A percentile compares a stretch with the other conserved stretches of the same genome.
Evolutionary conservation across 2,888 invertebrate species (phyloP).

Genomic region (Drosophila bunnanda): DNA sequence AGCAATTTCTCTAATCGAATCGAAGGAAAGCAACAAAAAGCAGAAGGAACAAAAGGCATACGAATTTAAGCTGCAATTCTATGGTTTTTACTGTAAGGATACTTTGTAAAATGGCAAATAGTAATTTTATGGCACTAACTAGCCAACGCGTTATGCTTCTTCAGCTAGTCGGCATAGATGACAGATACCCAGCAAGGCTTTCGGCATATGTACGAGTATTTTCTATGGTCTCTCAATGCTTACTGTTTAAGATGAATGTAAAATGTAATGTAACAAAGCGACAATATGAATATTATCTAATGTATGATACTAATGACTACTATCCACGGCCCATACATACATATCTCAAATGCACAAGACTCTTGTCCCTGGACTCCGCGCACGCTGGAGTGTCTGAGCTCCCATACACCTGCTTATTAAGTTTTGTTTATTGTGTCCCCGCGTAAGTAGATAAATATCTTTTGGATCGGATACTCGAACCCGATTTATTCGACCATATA

Average conservation of each 20-base stretch:
- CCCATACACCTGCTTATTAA: constrained; percentile 25
- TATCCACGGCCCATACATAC: constrained; percentile 34
- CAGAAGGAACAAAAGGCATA: constrained; percentile 57
- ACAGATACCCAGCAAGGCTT: constrained; percentile 61
- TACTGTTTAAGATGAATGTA: constrained; percentile 67
- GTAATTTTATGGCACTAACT: constrained; percentile 50
- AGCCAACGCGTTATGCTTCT: constrained; percentile 65
- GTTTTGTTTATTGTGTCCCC: constrained; percentile 12
- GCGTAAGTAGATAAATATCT: constrained; percentile 28
- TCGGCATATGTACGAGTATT: constrained; percentile 58
- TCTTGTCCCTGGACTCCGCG: constrained; percentile 28
- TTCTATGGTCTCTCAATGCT: constrained; percentile 65
- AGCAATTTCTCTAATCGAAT: constrained; percentile 38
- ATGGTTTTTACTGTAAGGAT: constrained; percentile 71
- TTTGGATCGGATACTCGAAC: neutral
- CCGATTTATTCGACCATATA: neutral
- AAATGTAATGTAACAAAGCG: constrained; percentile 78
- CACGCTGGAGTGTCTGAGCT: constrained; percentile 22
- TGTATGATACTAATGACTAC: constrained; percentile 69
- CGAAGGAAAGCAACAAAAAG: constrained; percentile 12
- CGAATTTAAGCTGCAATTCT: constrained; percentile 76
- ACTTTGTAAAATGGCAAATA: constrained; percentile 35
- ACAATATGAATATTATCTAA: constrained; percentile 70
- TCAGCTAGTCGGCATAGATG: constrained; percentile 73
- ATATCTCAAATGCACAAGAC: constrained; percentile 45